phyloP scores from a whole-genome alignment of 2,888 invertebrate species.

The Itoplectis maculator region DNA sequence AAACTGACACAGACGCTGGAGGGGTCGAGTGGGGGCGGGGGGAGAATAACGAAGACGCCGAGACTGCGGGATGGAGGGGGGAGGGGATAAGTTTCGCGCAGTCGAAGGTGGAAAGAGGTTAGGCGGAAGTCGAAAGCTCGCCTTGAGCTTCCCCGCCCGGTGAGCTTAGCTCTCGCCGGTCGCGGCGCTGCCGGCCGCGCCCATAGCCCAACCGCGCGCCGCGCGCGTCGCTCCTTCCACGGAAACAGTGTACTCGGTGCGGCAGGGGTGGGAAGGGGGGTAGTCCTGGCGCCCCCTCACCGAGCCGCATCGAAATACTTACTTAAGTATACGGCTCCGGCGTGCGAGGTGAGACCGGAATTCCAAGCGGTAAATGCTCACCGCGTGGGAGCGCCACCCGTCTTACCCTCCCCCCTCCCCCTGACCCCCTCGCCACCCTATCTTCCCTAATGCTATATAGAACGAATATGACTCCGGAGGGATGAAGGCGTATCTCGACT shows the following conservation, averaged over 20 bases:
- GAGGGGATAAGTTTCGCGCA: slow-evolving; percentile 3
- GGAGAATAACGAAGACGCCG: slow-evolving; percentile 13
- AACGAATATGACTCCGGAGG: slow-evolving; percentile 54
- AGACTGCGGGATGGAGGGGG: too few relatives aligned
- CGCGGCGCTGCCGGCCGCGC: slow-evolving; percentile 37
- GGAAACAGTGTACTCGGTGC: not conserved
- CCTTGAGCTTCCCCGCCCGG: slow-evolving; percentile 63
- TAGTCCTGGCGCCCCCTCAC: not conserved
- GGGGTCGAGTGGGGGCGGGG: too few relatives aligned
- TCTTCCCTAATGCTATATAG: not conserved
- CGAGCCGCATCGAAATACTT: slow-evolving; percentile 65
- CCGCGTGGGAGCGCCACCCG: slow-evolving; percentile 23
- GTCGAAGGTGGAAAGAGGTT: slow-evolving; percentile 41
- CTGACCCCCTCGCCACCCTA: too few relatives aligned
- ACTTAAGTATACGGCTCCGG: slow-evolving; percentile 64
- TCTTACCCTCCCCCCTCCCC: not conserved
- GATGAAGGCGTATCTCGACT: slow-evolving; percentile 46
- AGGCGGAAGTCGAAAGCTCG: slow-evolving; percentile 56
- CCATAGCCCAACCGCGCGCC: slow-evolving; percentile 11
- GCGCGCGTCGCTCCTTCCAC: not conserved
- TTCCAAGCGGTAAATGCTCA: slow-evolving; percentile 67
- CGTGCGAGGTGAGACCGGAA: slow-evolving; percentile 62
- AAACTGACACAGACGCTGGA: slow-evolving; percentile 14
- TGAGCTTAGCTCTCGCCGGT: slow-evolving; percentile 62
- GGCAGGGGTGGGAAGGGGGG: too few relatives aligned